phyloP scores from a whole-genome alignment of 2,797 vertebrate genomes.

The Darevskia mixta region DNA sequence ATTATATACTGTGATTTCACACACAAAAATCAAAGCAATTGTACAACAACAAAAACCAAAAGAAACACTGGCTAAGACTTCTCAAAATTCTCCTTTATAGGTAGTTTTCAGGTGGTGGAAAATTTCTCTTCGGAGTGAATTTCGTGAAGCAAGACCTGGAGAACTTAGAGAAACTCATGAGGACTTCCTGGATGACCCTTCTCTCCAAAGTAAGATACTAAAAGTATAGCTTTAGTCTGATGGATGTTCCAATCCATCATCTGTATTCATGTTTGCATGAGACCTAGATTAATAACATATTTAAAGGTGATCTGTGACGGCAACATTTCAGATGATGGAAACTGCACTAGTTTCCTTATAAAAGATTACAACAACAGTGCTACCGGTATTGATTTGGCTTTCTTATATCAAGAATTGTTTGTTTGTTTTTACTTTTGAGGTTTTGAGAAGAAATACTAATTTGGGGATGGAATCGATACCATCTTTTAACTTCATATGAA shows the following conservation, averaged over 20 bases:
- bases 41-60: neutral
- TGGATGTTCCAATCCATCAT: neutral
- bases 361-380: slow-evolving; percentile 10
- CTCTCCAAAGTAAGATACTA: slow-evolving; percentile 72
- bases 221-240: neutral
- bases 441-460: neutral
- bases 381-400: neutral
- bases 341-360: slow-evolving; percentile 14
- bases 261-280: neutral
- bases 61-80: slow-evolving; percentile 4
- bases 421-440: neutral
- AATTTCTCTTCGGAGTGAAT: slow-evolving; percentile 74
- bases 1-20: neutral
- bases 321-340: slow-evolving; percentile 21
- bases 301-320: slow-evolving; percentile 38
- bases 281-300: slow-evolving; percentile 7
- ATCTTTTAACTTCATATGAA: neutral
- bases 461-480: neutral
- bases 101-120: slow-evolving; percentile 77
- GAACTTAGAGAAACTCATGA: slow-evolving; percentile 70
- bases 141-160: slow-evolving; percentile 66
- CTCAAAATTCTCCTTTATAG: slow-evolving; percentile 40
- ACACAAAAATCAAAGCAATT: neutral
- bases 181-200: slow-evolving; percentile 72
- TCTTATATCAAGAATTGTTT: too few species aligned